These are phyloP conservation scores for Gisinianus flammeolus DNA, from an alignment of 2,888 invertebrate species.

Conservation along the genomic window DNA sequence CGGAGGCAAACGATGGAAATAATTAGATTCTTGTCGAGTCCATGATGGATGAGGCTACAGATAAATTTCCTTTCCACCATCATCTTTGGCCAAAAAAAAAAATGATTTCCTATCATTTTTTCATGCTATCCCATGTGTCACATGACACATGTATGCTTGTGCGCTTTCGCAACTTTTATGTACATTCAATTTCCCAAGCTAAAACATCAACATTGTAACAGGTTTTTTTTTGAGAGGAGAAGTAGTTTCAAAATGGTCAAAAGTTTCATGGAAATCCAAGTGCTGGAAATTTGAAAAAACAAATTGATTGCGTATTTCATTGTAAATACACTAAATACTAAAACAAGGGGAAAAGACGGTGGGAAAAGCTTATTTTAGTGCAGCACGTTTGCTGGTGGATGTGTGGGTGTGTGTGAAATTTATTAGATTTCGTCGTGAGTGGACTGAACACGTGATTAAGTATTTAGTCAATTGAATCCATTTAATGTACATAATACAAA, in stretches of 20 bases:
- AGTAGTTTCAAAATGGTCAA: no score
- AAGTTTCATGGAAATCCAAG: no score
- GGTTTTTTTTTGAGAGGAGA: neutral
- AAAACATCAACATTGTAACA: no score
- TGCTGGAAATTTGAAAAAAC: no score
- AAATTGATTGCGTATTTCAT: no score
- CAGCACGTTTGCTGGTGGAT: neutral
- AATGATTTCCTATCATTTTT: neutral
- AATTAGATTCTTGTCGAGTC: constrained; percentile 32
- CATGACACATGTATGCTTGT: neutral
- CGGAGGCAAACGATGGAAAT: constrained; percentile 12
- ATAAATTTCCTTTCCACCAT: neutral
- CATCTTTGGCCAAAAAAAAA: neutral
- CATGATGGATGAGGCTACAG: constrained; percentile 33
- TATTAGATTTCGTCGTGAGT: neutral
- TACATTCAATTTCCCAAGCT: no score
- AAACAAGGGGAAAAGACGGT: no score
- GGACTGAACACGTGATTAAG: constrained; percentile 28
- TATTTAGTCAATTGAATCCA: constrained; percentile 32
- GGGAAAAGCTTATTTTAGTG: no score
- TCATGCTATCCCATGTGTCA: neutral
- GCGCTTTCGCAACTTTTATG: no score
- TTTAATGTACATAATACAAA: constrained; percentile 22
- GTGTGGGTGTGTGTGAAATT: neutral
- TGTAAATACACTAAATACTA: no score